Conservation (phyloP, 1,140 invertebrate genomes). For the Diploscapter pachys region DNA sequence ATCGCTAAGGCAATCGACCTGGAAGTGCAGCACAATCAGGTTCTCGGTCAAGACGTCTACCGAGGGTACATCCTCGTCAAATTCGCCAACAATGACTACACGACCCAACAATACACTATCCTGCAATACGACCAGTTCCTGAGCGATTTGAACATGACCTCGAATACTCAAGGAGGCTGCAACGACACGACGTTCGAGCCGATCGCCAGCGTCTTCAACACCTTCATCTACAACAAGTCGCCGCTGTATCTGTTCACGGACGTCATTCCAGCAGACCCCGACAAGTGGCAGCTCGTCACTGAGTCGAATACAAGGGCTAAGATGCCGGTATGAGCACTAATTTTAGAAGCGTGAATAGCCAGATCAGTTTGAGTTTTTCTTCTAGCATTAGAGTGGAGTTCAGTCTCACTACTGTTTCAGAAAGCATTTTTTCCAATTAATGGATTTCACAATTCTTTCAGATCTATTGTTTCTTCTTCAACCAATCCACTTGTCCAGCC, state of each 20-base stretch:
- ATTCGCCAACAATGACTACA: slow-evolving; percentile 29
- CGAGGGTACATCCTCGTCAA: slow-evolving; percentile 26
- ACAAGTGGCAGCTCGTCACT: slow-evolving; percentile 31
- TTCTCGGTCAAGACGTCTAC: slow-evolving; percentile 20
- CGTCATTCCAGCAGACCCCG: slow-evolving; percentile 31
- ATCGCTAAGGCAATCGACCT: slow-evolving; percentile 31
- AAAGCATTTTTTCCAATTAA: background rate
- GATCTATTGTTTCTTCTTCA: slow-evolving; percentile 35
- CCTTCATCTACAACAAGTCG: slow-evolving; percentile 35
- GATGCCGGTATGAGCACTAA: slow-evolving; percentile 24
- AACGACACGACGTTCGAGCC: slow-evolving; percentile 33
- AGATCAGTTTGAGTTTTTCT: too few relatives aligned
- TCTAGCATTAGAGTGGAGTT: too few relatives aligned
- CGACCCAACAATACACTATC: slow-evolving; percentile 8
- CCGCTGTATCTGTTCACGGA: slow-evolving; percentile 42
- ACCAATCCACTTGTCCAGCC: slow-evolving; percentile 21
- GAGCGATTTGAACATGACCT: slow-evolving; percentile 6
- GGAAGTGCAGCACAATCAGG: slow-evolving; percentile 12
- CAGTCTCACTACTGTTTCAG: too few relatives aligned
- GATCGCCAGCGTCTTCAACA: slow-evolving; percentile 23
- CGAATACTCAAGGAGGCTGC: slow-evolving; percentile 17
- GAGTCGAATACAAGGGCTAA: slow-evolving; percentile 31
- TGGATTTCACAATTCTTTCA: background rate
- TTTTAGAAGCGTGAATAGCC: background rate
- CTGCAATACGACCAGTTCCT: slow-evolving; percentile 9